Evolutionary conservation across 1,140 invertebrate species (phyloP), one percentile per base, ranked within the genome.

Genomic region (Pseudomyrmex dendroicus): DNA sequence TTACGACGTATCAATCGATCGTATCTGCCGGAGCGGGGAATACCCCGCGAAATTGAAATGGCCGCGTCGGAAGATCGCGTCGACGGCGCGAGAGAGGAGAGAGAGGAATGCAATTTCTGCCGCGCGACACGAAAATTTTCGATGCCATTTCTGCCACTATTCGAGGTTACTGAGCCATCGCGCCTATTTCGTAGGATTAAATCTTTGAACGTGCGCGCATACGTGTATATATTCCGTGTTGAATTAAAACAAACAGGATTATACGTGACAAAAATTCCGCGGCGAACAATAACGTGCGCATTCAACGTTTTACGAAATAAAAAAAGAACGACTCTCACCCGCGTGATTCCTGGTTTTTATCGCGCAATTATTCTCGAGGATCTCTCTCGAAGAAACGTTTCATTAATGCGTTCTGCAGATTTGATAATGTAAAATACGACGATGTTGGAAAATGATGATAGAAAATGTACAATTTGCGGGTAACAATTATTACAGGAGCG

Each of bases 71-170:
- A 70, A 70, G 66, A 70, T 80, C 76, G 46, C 25, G 35, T 35
- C 35, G 35, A 5, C 5, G 35, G 35, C 35, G 35, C 35, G 35
- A 35, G 35, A 0, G 35, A 7, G 7, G 44, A 56, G 44, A 22
- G 66, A n/a, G 76, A 50, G 76, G 76, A 80, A 80, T 80, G 76
- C 76, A 80, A 80, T 80, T 80, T 72, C 76, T 80, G 76, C 72
- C 66, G 66, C 66, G 66, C 66, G 76, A 80, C 64, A 80, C 66
- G 66, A 80, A 80, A 70, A 80, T 80, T 72, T 80, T 80, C 76
- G 76, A 80, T 80, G 54, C 44, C 76, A 80, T 80, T 80, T 72
- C 76, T 70, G 54, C 5, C 5, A n/a, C n/a, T 12, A 80, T 80
- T 80, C 76, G 25, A 80, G 54, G 54, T 80, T 70, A 80, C 48